Conservation (phyloP, 53 echinoderm and acorn worm species). For the Antedon mediterranea region DNA sequence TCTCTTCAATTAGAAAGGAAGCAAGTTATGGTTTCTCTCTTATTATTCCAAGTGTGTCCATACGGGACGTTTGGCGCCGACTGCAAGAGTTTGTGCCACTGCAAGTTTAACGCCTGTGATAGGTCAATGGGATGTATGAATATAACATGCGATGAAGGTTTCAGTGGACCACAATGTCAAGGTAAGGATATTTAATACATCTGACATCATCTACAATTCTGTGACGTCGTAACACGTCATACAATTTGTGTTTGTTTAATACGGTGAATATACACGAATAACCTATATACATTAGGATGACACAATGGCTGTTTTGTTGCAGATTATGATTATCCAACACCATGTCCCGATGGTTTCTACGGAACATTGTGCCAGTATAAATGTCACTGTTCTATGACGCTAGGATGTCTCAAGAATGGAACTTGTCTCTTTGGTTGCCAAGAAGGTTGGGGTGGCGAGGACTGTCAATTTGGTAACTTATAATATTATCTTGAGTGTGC, state of each 20-base stretch:
- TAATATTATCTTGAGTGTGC: too few species aligned
- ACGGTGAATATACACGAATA: too few species aligned
- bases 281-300: too few species aligned
- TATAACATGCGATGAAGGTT: not conserved
- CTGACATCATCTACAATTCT: too few species aligned
- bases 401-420: not conserved
- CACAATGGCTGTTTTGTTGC: not conserved
- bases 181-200: not conserved
- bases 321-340: not conserved
- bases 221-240: too few species aligned
- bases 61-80: not conserved
- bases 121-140: not conserved
- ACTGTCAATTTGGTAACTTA: not conserved
- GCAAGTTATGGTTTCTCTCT: too few species aligned
- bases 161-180: not conserved
- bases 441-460: not conserved
- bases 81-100: not conserved
- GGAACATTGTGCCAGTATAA: not conserved
- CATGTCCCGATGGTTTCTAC: not conserved
- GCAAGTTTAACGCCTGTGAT: not conserved
- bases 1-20: too few species aligned
- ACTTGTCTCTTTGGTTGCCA: not conserved
- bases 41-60: not conserved
- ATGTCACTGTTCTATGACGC: not conserved
- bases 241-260: too few species aligned